A percentile compares a stretch with the other conserved stretches of the same genome.
Conservation (phyloP, 2,113 vertebrate species). For the Thermophis baileyi region DNA sequence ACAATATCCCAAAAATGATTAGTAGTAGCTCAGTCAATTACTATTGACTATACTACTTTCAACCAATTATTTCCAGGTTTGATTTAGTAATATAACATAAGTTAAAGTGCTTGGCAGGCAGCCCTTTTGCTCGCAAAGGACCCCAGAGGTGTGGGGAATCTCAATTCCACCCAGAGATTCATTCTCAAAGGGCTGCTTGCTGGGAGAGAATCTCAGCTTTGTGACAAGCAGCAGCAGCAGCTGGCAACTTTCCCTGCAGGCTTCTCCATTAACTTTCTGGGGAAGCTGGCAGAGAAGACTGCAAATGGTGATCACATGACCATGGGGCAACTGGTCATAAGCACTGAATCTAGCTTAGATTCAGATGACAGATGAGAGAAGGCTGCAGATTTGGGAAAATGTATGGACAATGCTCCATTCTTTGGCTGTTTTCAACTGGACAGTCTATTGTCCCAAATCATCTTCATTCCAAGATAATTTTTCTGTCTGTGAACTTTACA, state of each 20-base stretch:
- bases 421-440: neutral
- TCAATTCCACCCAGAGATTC: neutral
- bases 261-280: neutral
- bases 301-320: neutral
- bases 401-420: neutral
- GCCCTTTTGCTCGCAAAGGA: neutral
- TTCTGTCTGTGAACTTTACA: neutral
- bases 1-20: neutral
- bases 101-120: neutral
- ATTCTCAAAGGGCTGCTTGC: neutral
- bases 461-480: neutral
- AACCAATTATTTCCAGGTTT: neutral
- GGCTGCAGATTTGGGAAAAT: neutral
- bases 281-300: neutral
- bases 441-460: neutral
- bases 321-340: neutral
- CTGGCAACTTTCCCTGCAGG: neutral
- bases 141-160: neutral
- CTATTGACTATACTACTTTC: neutral
- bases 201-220: neutral
- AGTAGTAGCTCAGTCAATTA: neutral
- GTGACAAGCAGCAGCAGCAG: neutral
- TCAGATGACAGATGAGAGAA: neutral
- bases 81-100: neutral
- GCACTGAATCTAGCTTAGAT: neutral